A percentile compares a stretch with the other conserved stretches of the same genome.
Conservation (phyloP, 2,797 vertebrate species). For the Acrossocheilus fasciatus region DNA sequence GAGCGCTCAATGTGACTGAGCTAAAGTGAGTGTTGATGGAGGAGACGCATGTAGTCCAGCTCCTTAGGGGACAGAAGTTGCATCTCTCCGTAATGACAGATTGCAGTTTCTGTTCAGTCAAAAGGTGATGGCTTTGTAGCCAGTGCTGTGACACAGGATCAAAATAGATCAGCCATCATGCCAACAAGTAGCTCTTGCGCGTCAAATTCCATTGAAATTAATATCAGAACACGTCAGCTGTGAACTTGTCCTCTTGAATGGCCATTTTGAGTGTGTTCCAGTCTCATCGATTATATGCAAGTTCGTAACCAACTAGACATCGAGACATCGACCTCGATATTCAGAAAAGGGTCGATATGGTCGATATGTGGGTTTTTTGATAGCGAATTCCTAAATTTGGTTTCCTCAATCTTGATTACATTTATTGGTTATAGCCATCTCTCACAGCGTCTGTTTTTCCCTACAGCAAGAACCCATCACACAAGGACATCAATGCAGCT, state of each 20-base stretch:
- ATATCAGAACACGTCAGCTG: neutral
- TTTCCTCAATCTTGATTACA: neutral
- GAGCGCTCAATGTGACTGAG: slow-evolving; percentile 37
- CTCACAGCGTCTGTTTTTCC: slow-evolving; percentile 33
- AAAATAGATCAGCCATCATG: slow-evolving; percentile 25
- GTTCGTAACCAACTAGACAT: neutral
- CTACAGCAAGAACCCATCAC: slow-evolving; percentile 91
- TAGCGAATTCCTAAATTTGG: neutral
- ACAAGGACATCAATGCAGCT: slow-evolving; percentile 89
- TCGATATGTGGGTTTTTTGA: neutral
- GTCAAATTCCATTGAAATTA: slow-evolving; percentile 11
- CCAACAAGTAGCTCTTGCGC: neutral
- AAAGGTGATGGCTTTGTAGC: slow-evolving; percentile 21
- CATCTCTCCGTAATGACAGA: slow-evolving; percentile 29
- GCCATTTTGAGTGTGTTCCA: neutral
- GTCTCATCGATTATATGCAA: slow-evolving; percentile 11
- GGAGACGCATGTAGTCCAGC: slow-evolving; percentile 6
- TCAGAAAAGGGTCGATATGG: neutral
- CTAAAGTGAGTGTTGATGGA: slow-evolving; percentile 43
- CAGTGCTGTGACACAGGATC: slow-evolving; percentile 31
- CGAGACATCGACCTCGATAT: neutral
- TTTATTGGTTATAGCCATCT: slow-evolving; percentile 12
- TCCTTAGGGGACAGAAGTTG: slow-evolving; percentile 45
- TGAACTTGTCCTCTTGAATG: neutral
- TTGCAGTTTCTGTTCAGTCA: slow-evolving; percentile 14